Base-by-base conservation (phyloP, 2,888 invertebrate genomes). In the Dichetophora obliterata region DNA sequence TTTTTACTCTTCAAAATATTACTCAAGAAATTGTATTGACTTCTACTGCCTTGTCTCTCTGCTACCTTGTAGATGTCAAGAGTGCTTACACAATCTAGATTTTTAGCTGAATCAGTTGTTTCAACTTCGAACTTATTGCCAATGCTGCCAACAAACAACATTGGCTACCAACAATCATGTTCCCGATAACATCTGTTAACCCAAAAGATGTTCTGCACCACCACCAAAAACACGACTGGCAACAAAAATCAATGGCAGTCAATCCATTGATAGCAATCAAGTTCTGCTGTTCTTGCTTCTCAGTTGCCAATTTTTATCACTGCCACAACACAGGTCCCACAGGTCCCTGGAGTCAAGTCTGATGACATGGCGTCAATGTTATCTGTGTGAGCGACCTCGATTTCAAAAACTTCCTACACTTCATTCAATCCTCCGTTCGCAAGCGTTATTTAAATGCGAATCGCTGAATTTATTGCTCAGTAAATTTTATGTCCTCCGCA, bases 391-490 rank as follows among this genome's bases (percentile, higher is more conserved):
- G 19, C 22, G n/a, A 27, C 68, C 5, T 14, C 54, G 16, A 31
- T 31, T 52, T 19, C 70, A 19, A 16, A 9, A 5, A 34, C 22
- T 43, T 66, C 27, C 27, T 19, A 11, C 27, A 11, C 16, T 22
- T 31, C 70, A 27, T 31, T 2, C 14, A 19, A 14, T 31, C 8
- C 14, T 11, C 24, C 8, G 65, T 48, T 43, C 31, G 50, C 34
- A 5, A 27, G 70, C 63, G 50, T 48, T 63, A 74, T 66, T 74
- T 74, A 74, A 74, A 74, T 74, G 66, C 74, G 52, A 37, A 65
- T 74, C 66, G 57, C 24, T 57, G 66, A 74, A 74, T 74, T 74
- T 74, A 74, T 74, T 65, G 66, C 74, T 9, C 66, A 27, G 66
- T 65, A 74, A 66, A 74, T 66, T 74, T 74, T 66, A 74, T 74